Base-by-base conservation (phyloP, 2,797 vertebrate genomes). In the Macrochelys suwanniensis region DNA sequence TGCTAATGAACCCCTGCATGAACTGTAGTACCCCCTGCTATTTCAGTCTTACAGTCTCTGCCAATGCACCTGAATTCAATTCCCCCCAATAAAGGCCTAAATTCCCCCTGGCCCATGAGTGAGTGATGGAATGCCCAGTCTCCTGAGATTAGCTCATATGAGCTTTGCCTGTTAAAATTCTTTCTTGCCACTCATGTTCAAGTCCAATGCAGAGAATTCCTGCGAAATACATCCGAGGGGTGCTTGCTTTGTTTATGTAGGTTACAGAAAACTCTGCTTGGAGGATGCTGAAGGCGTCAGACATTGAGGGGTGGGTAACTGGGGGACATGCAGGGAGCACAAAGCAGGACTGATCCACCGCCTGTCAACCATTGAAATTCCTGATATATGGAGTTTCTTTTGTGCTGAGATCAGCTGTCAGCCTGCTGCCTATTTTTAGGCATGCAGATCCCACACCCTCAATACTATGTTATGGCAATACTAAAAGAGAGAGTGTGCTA, bases 371-470 rank as follows among this genome's bases (percentile, higher is more conserved):
- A 3, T 57, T 57, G 89, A 87, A 96, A 97, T 98, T 97, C 97
- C 94, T 97, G 96, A 87, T 95, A 96, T 92, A 94, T 0, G 92
- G 93, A 96, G 88, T 82, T 87, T 92, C 94, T 93, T 98, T 98
- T 97, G 97, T 98, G 96, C 65, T 87, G 84, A 74, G 90, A 97
- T 96, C 97, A 98, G 97, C 97, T 98, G 98, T 98, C 81, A 0
- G 88, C 57, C 0, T 5, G 83, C 82, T 37, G 92, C 90, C 93
- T 98, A 98, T 98, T 97, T 98, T 97, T 98, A 98, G 97, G 83
- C 42, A 3, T 7, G 92, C 86, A 82, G 89, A 96, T 94, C 82
- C 81, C 1, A 0, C 33, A 94, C 90, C 80, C 71, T 71, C 56
- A 31, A 9, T 26, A 19, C 51, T 85, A 82, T 84, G 47, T 80